Conservation (phyloP, 2,797 vertebrate genomes). For the Mormyrus hasselquistii region DNA sequence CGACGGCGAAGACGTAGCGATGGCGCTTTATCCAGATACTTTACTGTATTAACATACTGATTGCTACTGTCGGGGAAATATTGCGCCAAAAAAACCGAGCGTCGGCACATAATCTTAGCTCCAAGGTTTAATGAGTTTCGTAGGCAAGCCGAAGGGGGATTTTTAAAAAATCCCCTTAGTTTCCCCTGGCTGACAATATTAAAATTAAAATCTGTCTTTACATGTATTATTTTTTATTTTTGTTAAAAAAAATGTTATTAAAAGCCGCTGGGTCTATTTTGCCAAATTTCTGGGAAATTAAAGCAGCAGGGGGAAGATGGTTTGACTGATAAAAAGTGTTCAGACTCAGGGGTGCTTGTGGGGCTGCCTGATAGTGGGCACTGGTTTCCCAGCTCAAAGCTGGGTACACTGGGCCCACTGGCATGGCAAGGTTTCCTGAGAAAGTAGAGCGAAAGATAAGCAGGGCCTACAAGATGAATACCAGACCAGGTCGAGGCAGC, state of each 20-base stretch:
- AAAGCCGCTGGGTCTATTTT: conserved; percentile 9
- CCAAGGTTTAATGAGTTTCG: conserved; percentile 19
- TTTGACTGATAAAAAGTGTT: neutral
- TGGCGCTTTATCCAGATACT: conserved; percentile 17
- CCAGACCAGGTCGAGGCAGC: neutral
- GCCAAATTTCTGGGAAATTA: neutral
- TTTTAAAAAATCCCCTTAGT: neutral
- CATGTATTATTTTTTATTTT: conserved; percentile 17
- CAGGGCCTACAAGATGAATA: neutral
- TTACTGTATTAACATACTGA: conserved; percentile 27
- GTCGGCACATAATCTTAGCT: conserved; percentile 21
- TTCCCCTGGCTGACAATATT: neutral
- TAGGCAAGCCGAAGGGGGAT: conserved; percentile 9
- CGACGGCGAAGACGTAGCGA: neutral
- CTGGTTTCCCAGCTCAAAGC: neutral
- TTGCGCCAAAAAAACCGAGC: conserved; percentile 8
- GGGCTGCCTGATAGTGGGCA: neutral
- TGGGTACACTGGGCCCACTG: neutral
- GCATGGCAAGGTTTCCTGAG: neutral
- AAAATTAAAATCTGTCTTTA: conserved; percentile 8
- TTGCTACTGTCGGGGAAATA: conserved; percentile 23
- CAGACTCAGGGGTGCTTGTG: neutral
- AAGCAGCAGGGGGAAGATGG: neutral
- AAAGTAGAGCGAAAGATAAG: neutral
- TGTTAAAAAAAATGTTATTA: conserved; percentile 9